These are phyloP conservation scores for Apostichopus japonicus DNA, from an alignment of 35 echinoderm and acorn worm genomes.

Conservation along the genomic window DNA sequence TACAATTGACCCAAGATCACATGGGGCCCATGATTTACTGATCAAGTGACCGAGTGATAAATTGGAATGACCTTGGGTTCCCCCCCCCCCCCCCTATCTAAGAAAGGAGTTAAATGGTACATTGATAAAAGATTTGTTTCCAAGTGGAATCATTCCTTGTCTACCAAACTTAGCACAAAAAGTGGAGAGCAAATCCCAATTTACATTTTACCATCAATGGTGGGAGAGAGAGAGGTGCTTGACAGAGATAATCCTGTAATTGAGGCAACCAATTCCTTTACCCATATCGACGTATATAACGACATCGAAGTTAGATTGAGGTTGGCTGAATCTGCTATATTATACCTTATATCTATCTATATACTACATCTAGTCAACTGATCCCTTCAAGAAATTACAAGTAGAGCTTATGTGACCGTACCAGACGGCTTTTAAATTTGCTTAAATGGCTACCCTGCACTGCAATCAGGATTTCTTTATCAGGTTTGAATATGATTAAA, in stretches of 20 bases:
- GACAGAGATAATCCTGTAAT: not conserved
- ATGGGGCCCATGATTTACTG: too few species aligned
- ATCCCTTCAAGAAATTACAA: not conserved
- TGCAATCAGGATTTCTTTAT: not conserved
- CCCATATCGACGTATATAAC: too few species aligned
- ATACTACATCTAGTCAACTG: too few species aligned
- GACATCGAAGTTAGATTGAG: too few species aligned
- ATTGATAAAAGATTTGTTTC: not conserved
- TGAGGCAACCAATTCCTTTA: not conserved
- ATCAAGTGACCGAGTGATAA: too few species aligned
- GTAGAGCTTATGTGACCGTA: not conserved
- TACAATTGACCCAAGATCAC: too few species aligned
- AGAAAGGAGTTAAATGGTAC: too few species aligned
- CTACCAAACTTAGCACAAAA: not conserved
- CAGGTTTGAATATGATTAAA: not conserved
- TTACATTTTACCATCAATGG: too few species aligned
- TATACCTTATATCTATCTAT: too few species aligned
- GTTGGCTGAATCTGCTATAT: too few species aligned
- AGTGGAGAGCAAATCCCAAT: not conserved
- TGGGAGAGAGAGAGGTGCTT: not conserved
- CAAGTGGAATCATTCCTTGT: not conserved
- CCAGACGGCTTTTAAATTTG: not conserved
- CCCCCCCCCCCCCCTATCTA: too few species aligned
- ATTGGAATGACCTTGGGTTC: too few species aligned
- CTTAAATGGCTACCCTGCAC: not conserved